Conservation (phyloP, 2,797 vertebrate species). For the Sebastes itinus region DNA sequence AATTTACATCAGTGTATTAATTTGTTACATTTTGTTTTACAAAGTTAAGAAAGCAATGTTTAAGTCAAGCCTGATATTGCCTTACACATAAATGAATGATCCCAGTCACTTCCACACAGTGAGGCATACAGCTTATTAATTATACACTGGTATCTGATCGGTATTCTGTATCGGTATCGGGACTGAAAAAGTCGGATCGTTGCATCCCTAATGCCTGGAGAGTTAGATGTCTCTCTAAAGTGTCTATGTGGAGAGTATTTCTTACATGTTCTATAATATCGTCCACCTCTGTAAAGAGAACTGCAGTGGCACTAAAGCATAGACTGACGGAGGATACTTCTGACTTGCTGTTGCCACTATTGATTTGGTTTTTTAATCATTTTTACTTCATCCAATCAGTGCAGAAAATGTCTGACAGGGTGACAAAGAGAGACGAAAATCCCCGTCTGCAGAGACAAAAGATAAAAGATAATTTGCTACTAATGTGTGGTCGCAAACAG, state of each 20-base stretch:
- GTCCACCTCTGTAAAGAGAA: not conserved
- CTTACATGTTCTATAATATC: not conserved
- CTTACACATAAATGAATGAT: no score
- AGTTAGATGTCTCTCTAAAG: not conserved
- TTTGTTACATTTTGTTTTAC: no score
- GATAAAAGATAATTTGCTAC: not conserved
- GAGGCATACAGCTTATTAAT: no score
- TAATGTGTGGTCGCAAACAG: not conserved
- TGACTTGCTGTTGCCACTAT: not conserved
- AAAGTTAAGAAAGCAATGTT: no score
- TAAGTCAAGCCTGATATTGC: no score
- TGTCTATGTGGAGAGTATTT: not conserved
- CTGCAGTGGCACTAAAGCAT: not conserved
- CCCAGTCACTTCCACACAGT: no score
- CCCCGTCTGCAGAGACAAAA: not conserved
- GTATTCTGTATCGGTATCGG: no score
- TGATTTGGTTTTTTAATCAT: slow-evolving; percentile 14
- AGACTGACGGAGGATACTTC: not conserved
- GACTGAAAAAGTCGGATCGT: no score
- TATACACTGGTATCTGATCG: no score
- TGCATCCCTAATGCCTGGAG: not conserved
- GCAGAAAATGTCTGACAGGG: slow-evolving; percentile 7
- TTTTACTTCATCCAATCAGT: slow-evolving; percentile 7
- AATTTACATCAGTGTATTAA: no score
- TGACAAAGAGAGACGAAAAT: not conserved